Evolutionary conservation across 2,113 vertebrate genomes (phyloP), one percentile per base, ranked within the genome.

Genomic region (Atractosteus spatula): DNA sequence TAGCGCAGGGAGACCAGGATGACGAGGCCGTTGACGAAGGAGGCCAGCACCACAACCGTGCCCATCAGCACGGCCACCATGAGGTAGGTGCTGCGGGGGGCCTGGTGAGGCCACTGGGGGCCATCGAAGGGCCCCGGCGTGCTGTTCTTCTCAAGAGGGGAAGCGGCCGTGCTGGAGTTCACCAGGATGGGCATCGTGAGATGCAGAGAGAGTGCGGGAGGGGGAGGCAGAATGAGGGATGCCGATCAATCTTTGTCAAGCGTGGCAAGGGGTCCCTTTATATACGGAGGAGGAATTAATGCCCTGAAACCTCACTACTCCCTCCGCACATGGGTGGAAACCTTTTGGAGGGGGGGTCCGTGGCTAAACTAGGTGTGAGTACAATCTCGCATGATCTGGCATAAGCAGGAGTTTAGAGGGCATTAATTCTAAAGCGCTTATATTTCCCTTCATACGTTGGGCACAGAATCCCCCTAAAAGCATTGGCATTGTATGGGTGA

Each of bases 51-150:
- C 67, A 83, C 82, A 0, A 85, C 74, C 0, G 72, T 1, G 4
- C 79, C 85, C 87, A 88, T 89, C 3, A 89, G 78, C 66, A 75
- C 74, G 0, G 86, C 83, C 71, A 86, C 80, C 0, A 41, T 66
- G 55, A 75, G 6, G 69, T 83, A 89, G 3, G 0, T 3, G n/a
- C 76, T 78, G 71, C 16, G 16, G 0, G 83, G 81, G 0, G 79
- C 87, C 42, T 78, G 71, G 72, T 87, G 55, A 62, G 86, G 88
- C 88, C 88, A 89, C 57, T 88, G 87, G 4, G 88, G 86, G 1
- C 88, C 87, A 0, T 87, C 80, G 0, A 84, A 89, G 3, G 88
- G 82, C 7, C 85, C 82, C 0, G 72, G 79, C 10, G 78, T 82
- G 59, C 65, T 0, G 0, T 54, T 79, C 0, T 3, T 51, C 47